Base-by-base conservation (phyloP, 2,888 invertebrate species). In the Tortricodes alternella region DNA sequence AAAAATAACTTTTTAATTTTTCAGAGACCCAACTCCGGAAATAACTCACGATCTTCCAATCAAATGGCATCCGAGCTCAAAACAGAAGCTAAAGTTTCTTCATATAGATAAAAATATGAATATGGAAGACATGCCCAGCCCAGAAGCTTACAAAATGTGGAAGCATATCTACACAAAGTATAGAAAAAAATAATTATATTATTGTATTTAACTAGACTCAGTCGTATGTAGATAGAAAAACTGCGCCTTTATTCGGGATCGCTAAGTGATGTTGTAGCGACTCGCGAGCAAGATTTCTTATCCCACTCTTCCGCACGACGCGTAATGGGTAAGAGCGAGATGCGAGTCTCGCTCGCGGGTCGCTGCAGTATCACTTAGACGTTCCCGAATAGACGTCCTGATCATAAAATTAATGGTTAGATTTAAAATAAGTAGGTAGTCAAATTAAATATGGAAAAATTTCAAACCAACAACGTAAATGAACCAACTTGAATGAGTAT, bases 41-140 rank as follows among this genome's bases (percentile, higher is more conserved):
- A 43, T 11, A 5, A 49, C 59, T 7, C 29, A 60, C 0, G 24
- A 51, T 6, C 41, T 63, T 5, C 59, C 59, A 6, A 34, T 58
- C 2, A 53, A 15, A 29, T 64, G 64, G 64, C 32, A 32, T 3
- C 50, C 58, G 4, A 51, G 53, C 11, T 19, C 55, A 7, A 49
- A 34, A 13, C 27, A 61, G 13, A 68, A 62, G 19, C 62, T 72
- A 3, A 35, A n/a, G 11, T 55, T 55, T 19, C 39, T 75, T 8
- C 63, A 72, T 46, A 70, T 73, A 35, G 62, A 67, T 19, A 56
- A 66, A 5, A 58, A 67, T 19, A 37, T 70, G 9, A 62, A 61
- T 46, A 70, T 74, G 65, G 70, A 65, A 0, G 62, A 63, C 0
- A 52, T 68, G 9, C 69, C 73, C 6, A 51, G 46, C n/a, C 59